phyloP scores from a whole-genome alignment of 2,888 invertebrate genomes.

The Argyresthia goedartella region DNA sequence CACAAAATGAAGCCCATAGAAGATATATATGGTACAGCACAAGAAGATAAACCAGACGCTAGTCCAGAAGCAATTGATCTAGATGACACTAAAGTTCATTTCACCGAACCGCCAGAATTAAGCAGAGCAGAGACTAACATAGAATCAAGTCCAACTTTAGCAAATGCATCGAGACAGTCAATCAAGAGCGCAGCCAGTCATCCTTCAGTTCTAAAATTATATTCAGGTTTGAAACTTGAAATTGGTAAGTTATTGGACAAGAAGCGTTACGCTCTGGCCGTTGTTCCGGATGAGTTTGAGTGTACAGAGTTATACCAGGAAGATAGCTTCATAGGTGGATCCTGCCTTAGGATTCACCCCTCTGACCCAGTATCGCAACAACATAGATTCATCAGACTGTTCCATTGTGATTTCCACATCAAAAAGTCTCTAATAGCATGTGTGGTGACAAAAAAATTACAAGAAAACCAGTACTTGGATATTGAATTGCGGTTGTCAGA shows the following conservation, averaged over 20 bases:
- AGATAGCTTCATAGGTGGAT: slow-evolving; percentile 66
- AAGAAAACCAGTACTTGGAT: slow-evolving; percentile 22
- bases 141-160: too few species aligned
- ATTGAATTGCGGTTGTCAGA: slow-evolving; percentile 15
- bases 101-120: too few species aligned
- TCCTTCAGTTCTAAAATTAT: too few species aligned
- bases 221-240: too few species aligned
- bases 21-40: too few species aligned
- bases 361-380: slow-evolving; percentile 25
- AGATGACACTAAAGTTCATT: too few species aligned
- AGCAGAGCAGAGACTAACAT: too few species aligned
- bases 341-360: slow-evolving; percentile 54
- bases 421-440: slow-evolving; percentile 32
- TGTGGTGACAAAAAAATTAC: slow-evolving; percentile 40
- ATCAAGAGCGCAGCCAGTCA: too few species aligned
- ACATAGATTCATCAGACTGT: slow-evolving; percentile 31
- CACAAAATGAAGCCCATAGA: too few species aligned
- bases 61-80: slow-evolving; percentile 5
- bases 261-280: slow-evolving; percentile 16
- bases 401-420: slow-evolving; percentile 44
- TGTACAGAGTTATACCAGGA: slow-evolving; percentile 42
- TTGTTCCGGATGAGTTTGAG: slow-evolving; percentile 28
- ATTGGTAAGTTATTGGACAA: too few species aligned
- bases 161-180: not conserved
- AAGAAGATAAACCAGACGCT: not conserved